Base-by-base conservation (phyloP, 2,797 vertebrate species). In the Myripristis murdjan region DNA sequence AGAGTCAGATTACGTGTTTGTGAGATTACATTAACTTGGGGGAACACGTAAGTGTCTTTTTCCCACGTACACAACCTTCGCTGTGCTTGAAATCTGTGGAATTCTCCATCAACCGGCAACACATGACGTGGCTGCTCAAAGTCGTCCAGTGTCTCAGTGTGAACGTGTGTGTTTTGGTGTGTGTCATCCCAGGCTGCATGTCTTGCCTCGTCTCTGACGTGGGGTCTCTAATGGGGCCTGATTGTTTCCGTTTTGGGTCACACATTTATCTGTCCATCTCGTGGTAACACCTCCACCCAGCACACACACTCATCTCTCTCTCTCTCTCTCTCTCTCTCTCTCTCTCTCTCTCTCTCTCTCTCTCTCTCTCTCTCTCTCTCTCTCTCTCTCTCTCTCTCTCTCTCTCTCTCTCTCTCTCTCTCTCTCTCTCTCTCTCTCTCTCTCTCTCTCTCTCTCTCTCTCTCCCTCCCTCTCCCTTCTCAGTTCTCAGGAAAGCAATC, bases 161-260 rank as follows among this genome's bases (percentile, higher is more conserved):
- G 70, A 83, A 88, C 85, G 89, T 91, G 90, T 20, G 65, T 83
- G 68, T 70, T 72, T 85, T 60, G 24, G 76, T 72, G 84, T 70
- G 79, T 81, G 85, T 75, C 82, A 65, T 57, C 70, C 76, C 1
- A 41, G 70, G 52, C 60, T 48, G 20, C 77, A 61, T 53, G 81
- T 18, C 82, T 82, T 66, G 74, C 83, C 84, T 89, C 53, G 61
- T 57, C 83, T 87, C 82, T 92, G 92, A 94, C 89, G 89, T 93
- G n/a, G 61, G 82, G 77, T 78, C 85, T 81, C 79, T 93, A 93
- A 95, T 91, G 66, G 79, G 71, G 81, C 60, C 85, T 88, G 86
- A 92, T 90, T 89, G 76, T 88, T 90, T 91, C 88, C 87, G 90
- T 56, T 93, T 85, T 87, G 75, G 88, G 86, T 91, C 84, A 87